Evolutionary conservation across 2,888 invertebrate genomes (phyloP).

Genomic region (Platerodrilus igneus): DNA sequence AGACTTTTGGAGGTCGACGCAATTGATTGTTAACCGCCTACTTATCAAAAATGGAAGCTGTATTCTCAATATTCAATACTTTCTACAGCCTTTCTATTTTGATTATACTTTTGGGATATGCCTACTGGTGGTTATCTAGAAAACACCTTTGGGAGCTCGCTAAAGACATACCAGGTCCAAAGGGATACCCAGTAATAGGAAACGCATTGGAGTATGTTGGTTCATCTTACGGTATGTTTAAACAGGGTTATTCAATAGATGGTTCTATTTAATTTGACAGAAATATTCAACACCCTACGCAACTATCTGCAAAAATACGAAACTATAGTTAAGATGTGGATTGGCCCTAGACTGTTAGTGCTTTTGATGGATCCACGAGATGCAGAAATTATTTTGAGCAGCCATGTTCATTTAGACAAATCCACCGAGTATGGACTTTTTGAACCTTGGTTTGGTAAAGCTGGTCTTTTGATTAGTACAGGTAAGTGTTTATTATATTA

Average conservation of each 20-base stretch:
- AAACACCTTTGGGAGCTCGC: conserved; percentile 67
- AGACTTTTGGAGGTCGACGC: too few species aligned
- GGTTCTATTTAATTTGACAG: conserved; percentile 45
- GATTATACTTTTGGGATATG: conserved; percentile 66
- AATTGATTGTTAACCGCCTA: too few species aligned
- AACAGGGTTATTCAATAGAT: background rate
- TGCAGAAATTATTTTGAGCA: conserved; percentile 72
- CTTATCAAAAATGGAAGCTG: too few species aligned
- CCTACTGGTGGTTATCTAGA: conserved; percentile 73
- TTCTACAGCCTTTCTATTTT: too few species aligned
- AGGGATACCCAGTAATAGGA: conserved; percentile 68
- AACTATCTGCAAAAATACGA: conserved; percentile 54
- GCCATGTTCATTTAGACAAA: conserved; percentile 77
- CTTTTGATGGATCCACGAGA: conserved; percentile 76
- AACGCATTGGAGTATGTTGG: conserved; percentile 71
- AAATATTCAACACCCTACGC: conserved; percentile 64
- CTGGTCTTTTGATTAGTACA: conserved; percentile 75
- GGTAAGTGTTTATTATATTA: too few species aligned
- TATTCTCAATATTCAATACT: too few species aligned
- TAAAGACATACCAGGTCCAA: conserved; percentile 67
- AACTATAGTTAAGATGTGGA: conserved; percentile 65
- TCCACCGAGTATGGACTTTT: conserved; percentile 74
- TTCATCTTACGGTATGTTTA: conserved; percentile 60
- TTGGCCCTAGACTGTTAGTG: conserved; percentile 69
- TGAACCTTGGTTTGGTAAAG: conserved; percentile 78